Base-by-base conservation (phyloP, 2,888 invertebrate genomes). In the Coelopa pilipes region DNA sequence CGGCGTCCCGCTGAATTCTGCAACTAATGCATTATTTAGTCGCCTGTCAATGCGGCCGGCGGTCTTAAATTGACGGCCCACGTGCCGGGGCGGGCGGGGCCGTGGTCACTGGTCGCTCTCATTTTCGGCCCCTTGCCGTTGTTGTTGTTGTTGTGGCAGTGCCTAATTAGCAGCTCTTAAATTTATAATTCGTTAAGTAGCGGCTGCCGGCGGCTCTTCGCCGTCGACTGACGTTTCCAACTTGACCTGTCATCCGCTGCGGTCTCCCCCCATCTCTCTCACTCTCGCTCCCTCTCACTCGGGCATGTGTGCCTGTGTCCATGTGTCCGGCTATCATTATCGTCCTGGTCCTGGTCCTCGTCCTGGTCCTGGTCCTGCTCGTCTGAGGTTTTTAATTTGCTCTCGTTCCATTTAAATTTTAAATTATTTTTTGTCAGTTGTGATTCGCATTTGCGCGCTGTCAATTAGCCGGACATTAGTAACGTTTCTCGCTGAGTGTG, bases 1-100 rank as follows among this genome's bases (percentile, higher is more conserved):
- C 45, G 21, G 34, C 46, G 60, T 47, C 53, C 49, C n/a, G 45
- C 49, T 70, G 59, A 69, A 63, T 70, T 70, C 50, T 70, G 70
- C 70, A 70, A 70, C 62, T 21, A 70, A 46, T 53, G 70, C 70
- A 70, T 70, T 49, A 70, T 63, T 62, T 45, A 70, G 70, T 50
- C 24, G 50, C 34, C 24, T 70, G 70, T 70, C 70, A 50, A 53
- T 70, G 70, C 12, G 57, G n/a, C 63, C 53, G 21, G 50, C 62
- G 34, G 62, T 15, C 49, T 49, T 70, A 70, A 60, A 70, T 62
- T 70, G 70, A 63, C 70, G 59, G 11, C 57, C 12, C 66, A 12
- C 10, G 13, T n/a, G 17, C 24, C 34, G 49, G 24, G 34, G 24
- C 50, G 47, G 66, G 15, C n/a, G 19, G 46, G 12, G 47, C 2